phyloP scores from a whole-genome alignment of 1,140 invertebrate species.

The Aphaenogaster ashmeadi region DNA sequence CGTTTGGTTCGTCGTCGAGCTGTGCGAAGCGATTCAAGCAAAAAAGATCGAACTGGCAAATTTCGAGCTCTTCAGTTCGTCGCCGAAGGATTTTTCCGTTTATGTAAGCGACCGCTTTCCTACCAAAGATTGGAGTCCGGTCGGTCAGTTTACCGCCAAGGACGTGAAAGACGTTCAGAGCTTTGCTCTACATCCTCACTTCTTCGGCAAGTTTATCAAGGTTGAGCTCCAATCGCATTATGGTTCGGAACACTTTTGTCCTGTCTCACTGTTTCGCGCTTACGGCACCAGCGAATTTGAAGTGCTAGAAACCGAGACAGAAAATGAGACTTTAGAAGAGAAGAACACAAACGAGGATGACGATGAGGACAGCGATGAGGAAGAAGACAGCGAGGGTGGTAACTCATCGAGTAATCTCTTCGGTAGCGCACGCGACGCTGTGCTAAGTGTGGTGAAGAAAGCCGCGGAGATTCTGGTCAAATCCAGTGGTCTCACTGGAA shows the following conservation, averaged over 20 bases:
- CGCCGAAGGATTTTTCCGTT: conserved; percentile 96
- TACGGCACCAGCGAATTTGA: conserved; percentile 97
- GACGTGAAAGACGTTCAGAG: conserved; percentile 96
- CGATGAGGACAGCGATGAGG: conserved; percentile 89
- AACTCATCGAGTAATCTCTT: conserved; percentile 90
- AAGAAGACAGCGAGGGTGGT: conserved; percentile 86
- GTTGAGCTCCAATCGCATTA: conserved; percentile 97
- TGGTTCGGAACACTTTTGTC: conserved; percentile 98
- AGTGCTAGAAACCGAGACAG: conserved; percentile 93
- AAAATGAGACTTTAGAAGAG: conserved; percentile 84
- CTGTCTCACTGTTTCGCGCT: conserved; percentile 96
- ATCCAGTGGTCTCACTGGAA: conserved; percentile 88
- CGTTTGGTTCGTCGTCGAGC: conserved; percentile 98
- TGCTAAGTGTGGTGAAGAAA: conserved; percentile 95
- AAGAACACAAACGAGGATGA: conserved; percentile 88
- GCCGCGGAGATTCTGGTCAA: conserved; percentile 94
- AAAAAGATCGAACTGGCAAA: conserved; percentile 98
- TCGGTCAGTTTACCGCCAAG: conserved; percentile 95
- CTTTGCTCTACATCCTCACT: conserved; percentile 92
- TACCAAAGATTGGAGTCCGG: conserved; percentile 95
- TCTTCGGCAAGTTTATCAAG: conserved; percentile 98
- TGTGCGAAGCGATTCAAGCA: conserved; percentile 98
- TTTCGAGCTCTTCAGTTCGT: conserved; percentile 99
- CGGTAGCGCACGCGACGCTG: conserved; percentile 94
- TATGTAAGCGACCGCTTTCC: conserved; percentile 97